These are phyloP conservation scores for Syngnathus acus DNA, from an alignment of 2,797 vertebrate genomes.

Conservation along the genomic window DNA sequence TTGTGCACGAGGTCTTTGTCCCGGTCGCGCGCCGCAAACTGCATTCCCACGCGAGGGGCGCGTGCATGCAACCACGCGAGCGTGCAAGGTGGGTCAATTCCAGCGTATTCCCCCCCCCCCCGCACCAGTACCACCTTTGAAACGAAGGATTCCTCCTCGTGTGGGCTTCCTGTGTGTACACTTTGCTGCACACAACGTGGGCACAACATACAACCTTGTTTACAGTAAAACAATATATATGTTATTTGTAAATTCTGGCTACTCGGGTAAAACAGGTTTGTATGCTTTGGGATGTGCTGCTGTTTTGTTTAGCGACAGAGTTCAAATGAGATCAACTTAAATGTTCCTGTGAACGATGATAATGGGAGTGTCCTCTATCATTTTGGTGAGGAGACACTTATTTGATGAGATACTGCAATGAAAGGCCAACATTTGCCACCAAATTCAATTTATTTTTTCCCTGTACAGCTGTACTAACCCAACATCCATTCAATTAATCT, in stretches of 20 bases:
- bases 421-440: not conserved
- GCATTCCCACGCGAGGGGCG: constrained; percentile 1
- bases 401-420: not conserved
- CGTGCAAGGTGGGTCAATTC: not conserved
- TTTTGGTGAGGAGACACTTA: not conserved
- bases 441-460: not conserved
- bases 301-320: not conserved
- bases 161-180: not conserved
- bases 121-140: too few species aligned
- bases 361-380: not conserved
- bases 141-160: not conserved
- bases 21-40: not conserved
- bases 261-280: not conserved
- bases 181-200: not conserved
- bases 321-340: not conserved
- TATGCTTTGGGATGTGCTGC: not conserved
- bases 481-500: not conserved
- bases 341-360: not conserved
- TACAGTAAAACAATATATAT: not conserved
- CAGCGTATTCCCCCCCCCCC: not conserved
- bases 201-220: not conserved
- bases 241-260: not conserved
- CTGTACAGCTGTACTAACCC: too few species aligned
- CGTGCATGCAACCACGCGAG: not conserved
- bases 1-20: constrained; percentile 1